A percentile compares a stretch with the other conserved stretches of the same genome.
phyloP scores from a whole-genome alignment of 2,113 vertebrate species.

The Alligator sinensis region DNA sequence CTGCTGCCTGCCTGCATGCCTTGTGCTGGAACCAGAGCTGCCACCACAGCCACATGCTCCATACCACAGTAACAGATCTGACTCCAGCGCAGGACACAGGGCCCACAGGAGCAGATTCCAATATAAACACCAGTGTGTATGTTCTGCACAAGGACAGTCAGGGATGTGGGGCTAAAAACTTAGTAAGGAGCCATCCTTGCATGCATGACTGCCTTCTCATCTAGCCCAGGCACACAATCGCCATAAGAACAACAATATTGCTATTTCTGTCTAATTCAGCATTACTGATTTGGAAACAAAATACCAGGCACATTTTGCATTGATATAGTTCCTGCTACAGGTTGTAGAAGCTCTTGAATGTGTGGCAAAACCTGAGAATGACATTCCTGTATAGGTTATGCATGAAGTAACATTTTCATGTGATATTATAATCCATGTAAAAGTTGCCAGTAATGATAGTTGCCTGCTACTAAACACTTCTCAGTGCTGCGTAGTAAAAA shows the following conservation, averaged over 20 bases:
- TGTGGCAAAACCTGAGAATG: accelerated
- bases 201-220: neutral
- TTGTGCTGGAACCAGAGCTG: neutral
- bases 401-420: neutral
- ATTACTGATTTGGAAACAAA: neutral
- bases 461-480: neutral
- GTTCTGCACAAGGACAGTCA: neutral
- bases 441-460: neutral
- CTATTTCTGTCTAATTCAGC: neutral
- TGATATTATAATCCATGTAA: neutral
- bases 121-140: neutral
- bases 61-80: neutral
- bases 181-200: neutral
- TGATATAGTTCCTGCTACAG: neutral
- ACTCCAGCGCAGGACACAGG: too few species aligned
- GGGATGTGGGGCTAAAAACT: neutral
- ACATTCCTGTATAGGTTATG: accelerated
- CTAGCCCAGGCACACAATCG: neutral
- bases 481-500: neutral
- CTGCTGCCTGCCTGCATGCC: neutral
- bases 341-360: neutral
- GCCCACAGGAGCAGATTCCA: accelerated
- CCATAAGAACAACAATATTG: neutral
- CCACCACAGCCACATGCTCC: neutral
- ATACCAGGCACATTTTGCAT: neutral